Evolutionary conservation across 1,140 invertebrate species (phyloP).

Genomic region (Panagrolaimus sp.): DNA sequence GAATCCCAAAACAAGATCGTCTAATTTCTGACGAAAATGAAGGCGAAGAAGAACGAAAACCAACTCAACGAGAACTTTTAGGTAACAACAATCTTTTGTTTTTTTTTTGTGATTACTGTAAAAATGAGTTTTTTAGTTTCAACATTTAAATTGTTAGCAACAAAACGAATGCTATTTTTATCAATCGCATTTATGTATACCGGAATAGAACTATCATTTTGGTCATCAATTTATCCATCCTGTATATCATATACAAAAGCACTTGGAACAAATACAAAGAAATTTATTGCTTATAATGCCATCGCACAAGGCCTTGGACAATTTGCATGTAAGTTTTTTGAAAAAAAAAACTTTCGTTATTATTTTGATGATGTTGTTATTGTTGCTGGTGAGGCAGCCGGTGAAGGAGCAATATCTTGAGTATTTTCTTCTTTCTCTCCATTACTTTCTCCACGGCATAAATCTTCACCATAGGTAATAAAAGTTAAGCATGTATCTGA

Average conservation of each 20-base stretch:
- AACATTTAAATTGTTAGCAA: not conserved
- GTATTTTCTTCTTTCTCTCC: conserved; percentile 36
- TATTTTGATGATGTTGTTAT: too few relatives aligned
- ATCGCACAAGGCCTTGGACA: conserved; percentile 47
- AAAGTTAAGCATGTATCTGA: conserved; percentile 34
- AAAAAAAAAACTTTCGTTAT: too few relatives aligned
- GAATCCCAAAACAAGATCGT: conserved; percentile 16
- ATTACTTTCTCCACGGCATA: conserved; percentile 25
- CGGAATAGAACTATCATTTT: conserved; percentile 45
- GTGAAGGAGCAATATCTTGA: not conserved
- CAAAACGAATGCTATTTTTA: conserved; percentile 38
- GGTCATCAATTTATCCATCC: conserved; percentile 47
- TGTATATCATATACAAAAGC: conserved; percentile 40
- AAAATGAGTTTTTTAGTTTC: not conserved
- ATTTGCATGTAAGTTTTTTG: conserved; percentile 27
- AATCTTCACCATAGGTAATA: conserved; percentile 31
- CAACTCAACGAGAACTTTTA: too few relatives aligned
- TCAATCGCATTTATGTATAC: conserved; percentile 45
- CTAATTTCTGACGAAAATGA: too few relatives aligned
- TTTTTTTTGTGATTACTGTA: not conserved
- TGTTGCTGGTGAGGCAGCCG: too few relatives aligned
- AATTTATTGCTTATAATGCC: conserved; percentile 45
- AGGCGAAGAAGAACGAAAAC: too few relatives aligned
- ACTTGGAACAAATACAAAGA: conserved; percentile 39
- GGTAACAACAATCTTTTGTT: not conserved